Conservation (phyloP, 2,113 vertebrate species). For the Brachyhypopomus occidentalis region DNA sequence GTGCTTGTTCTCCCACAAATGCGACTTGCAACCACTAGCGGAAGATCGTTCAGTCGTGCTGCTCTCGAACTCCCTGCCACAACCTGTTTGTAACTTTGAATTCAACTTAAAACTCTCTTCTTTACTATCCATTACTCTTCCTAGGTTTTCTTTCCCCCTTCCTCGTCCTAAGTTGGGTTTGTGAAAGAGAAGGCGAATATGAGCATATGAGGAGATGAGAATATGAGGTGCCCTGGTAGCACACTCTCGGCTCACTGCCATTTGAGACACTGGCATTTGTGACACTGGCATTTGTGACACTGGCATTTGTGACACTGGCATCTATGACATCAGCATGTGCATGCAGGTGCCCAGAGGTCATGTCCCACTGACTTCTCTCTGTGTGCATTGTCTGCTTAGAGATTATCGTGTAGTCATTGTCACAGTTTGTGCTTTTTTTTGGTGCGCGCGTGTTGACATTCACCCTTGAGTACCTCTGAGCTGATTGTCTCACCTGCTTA, state of each 20-base stretch:
- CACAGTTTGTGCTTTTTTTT: slow-evolving; percentile 22
- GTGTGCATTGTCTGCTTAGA: neutral
- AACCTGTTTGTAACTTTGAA: too few relatives aligned
- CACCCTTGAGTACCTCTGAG: slow-evolving; percentile 24
- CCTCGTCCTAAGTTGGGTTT: too few relatives aligned
- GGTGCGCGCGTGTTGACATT: slow-evolving; percentile 28
- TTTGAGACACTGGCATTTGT: neutral
- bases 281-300: neutral
- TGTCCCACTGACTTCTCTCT: neutral
- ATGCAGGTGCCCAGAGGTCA: neutral
- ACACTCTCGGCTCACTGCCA: neutral
- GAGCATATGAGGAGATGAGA: too few relatives aligned
- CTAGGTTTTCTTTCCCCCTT: too few relatives aligned
- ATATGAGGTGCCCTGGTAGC: neutral
- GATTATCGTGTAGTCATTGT: neutral
- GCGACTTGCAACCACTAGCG: too few relatives aligned
- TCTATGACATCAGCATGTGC: slow-evolving; percentile 3
- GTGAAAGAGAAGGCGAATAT: neutral
- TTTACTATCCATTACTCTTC: too few relatives aligned
- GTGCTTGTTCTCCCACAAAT: too few relatives aligned
- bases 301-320: neutral
- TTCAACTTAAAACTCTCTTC: too few relatives aligned
- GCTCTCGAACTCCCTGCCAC: too few relatives aligned
- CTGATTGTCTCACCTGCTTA: slow-evolving; percentile 41
- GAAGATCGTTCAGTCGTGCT: too few relatives aligned